Percentiles rank a stretch among this genome's conserved stretches.
These are phyloP conservation scores for Rugalucina vietnamica DNA, from an alignment of 2,888 invertebrate species.

Conservation along the genomic window DNA sequence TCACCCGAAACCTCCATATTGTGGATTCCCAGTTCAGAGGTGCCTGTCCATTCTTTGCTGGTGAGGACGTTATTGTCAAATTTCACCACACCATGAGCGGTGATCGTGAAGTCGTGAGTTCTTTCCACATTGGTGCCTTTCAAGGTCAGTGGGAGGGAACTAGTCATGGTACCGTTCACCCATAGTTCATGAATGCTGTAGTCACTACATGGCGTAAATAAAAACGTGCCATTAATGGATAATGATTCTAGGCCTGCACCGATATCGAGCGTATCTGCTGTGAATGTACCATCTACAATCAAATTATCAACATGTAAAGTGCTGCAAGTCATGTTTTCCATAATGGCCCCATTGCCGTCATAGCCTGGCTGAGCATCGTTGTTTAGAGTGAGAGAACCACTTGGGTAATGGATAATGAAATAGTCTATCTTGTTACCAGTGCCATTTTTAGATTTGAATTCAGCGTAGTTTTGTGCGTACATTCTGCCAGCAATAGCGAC, in stretches of 20 bases:
- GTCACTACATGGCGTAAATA: constrained; percentile 52
- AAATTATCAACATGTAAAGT: constrained; percentile 54
- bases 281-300: constrained; percentile 59
- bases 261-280: constrained; percentile 49
- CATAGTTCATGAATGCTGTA: constrained; percentile 52
- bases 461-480: constrained; percentile 61
- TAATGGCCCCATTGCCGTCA: constrained; percentile 17
- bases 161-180: constrained; percentile 62
- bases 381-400: constrained; percentile 53
- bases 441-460: constrained; percentile 54
- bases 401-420: constrained; percentile 48
- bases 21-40: constrained; percentile 58
- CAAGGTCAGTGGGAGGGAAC: constrained; percentile 54
- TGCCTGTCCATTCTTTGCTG: constrained; percentile 51
- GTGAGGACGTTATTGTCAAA: constrained; percentile 60
- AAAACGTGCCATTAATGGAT: constrained; percentile 60
- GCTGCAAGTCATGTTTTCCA: constrained; percentile 39
- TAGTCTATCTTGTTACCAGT: constrained; percentile 43
- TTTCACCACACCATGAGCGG: constrained; percentile 56
- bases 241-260: constrained; percentile 53
- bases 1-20: constrained; percentile 59
- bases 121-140: constrained; percentile 48
- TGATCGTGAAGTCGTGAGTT: constrained; percentile 50
- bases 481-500: constrained; percentile 59
- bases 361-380: constrained; percentile 42